Conservation (phyloP, 2,113 vertebrate genomes). For the Heteronetta atricapilla region DNA sequence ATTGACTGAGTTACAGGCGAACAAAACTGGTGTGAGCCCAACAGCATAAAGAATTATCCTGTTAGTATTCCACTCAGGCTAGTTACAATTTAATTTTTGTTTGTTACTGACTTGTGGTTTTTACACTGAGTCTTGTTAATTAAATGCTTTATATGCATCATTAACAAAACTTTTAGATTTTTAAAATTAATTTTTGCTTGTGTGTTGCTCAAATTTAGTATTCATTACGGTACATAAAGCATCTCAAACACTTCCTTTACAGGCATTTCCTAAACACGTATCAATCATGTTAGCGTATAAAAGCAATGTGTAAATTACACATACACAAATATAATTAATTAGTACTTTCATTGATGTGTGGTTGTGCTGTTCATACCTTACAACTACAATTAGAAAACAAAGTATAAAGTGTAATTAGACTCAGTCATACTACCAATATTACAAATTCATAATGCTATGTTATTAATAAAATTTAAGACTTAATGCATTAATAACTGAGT, state of each 20-base stretch:
- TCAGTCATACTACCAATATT: neutral
- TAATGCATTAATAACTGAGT: neutral
- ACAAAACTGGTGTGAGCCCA: neutral
- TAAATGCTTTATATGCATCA: neutral
- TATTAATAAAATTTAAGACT: neutral
- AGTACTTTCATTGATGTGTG: neutral
- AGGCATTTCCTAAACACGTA: neutral
- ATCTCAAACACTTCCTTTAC: neutral
- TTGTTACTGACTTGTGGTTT: neutral
- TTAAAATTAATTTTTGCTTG: conserved; percentile 23
- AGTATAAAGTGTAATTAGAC: neutral
- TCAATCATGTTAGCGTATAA: neutral
- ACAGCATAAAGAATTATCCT: neutral
- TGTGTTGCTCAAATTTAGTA: neutral
- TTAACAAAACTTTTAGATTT: conserved; percentile 23
- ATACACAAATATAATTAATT: conserved; percentile 28
- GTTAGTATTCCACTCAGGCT: neutral
- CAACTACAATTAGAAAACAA: neutral
- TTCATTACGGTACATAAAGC: neutral
- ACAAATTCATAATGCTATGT: neutral
- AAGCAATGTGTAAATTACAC: neutral
- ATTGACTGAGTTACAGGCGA: neutral
- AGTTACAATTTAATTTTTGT: neutral
- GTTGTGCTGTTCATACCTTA: neutral
- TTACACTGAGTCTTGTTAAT: neutral